A percentile compares a stretch with the other conserved stretches of the same genome.
These are phyloP conservation scores for Micrasema longulum DNA, from an alignment of 1,140 invertebrate species.

Conservation along the genomic window DNA sequence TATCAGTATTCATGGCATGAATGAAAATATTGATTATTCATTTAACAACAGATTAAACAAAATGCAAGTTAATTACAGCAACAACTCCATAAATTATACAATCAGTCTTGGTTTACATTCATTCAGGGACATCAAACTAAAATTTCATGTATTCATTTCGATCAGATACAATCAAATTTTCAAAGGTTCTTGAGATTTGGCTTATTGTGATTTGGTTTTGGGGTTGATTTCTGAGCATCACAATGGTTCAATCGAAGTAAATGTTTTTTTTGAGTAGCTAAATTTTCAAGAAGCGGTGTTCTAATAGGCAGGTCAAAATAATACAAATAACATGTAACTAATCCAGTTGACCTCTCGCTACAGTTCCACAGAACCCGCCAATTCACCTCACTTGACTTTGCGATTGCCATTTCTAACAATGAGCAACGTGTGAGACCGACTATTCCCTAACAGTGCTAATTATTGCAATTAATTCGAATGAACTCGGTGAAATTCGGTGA, in stretches of 20 bases:
- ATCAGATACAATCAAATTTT: too few relatives aligned
- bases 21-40: slow-evolving; percentile 36
- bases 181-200: too few relatives aligned
- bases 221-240: too few relatives aligned
- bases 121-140: not conserved
- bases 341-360: slow-evolving; percentile 18
- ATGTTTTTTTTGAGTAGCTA: too few relatives aligned
- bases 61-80: slow-evolving; percentile 18
- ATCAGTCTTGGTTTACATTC: not conserved
- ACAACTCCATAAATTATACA: slow-evolving; percentile 1
- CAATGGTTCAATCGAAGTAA: too few relatives aligned
- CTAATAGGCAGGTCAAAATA: slow-evolving; percentile 3
- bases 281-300: too few relatives aligned
- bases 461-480: slow-evolving; percentile 35
- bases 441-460: slow-evolving; percentile 25
- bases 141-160: too few relatives aligned
- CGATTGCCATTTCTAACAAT: slow-evolving; percentile 13
- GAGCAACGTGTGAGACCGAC: not conserved
- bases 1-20: slow-evolving; percentile 28
- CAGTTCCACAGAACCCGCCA: slow-evolving; percentile 5
- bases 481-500: slow-evolving; percentile 32
- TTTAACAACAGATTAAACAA: slow-evolving; percentile 18
- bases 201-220: too few relatives aligned
- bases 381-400: slow-evolving; percentile 37
- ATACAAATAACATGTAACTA: slow-evolving; percentile 17